phyloP scores from a whole-genome alignment of 1,140 invertebrate species.

The Aphis craccivora region DNA sequence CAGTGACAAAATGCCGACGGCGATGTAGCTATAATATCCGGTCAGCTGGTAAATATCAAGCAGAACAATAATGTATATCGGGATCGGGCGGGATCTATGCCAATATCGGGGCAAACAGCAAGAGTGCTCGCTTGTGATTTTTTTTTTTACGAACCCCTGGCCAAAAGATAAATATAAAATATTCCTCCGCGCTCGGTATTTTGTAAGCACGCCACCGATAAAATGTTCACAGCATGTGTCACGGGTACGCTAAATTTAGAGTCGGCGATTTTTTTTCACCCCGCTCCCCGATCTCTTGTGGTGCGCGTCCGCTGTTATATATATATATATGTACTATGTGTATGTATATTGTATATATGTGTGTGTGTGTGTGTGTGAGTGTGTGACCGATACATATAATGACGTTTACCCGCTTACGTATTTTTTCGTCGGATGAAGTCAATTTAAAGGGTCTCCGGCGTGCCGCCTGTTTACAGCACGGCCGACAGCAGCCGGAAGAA shows the following conservation, averaged over 20 bases:
- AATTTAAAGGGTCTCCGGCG: not conserved
- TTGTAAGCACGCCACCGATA: conserved; percentile 51
- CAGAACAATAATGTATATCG: conserved; percentile 44
- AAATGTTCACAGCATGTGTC: conserved; percentile 56
- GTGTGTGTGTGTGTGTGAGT: not conserved
- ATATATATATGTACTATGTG: not conserved
- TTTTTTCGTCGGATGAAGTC: not conserved
- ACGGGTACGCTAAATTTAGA: conserved; percentile 55
- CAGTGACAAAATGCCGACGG: conserved; percentile 23
- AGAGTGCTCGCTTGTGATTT: not conserved
- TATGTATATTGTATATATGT: not conserved
- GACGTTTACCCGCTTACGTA: not conserved
- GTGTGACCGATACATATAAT: not conserved
- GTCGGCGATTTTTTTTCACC: not conserved
- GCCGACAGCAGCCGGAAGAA: not conserved
- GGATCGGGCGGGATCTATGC: conserved; percentile 34
- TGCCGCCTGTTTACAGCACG: too few relatives aligned
- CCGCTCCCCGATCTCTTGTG: not conserved
- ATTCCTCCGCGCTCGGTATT: conserved; percentile 23
- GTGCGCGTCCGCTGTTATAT: not conserved
- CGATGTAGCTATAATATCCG: conserved; percentile 44
- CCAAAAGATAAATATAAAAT: conserved; percentile 58
- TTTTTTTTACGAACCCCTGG: conserved; percentile 55
- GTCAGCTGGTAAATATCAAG: conserved; percentile 55
- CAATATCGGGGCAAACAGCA: conserved; percentile 15